Evolutionary conservation across 1,140 invertebrate genomes (phyloP).

Genomic region (Leptinotarsa texana): DNA sequence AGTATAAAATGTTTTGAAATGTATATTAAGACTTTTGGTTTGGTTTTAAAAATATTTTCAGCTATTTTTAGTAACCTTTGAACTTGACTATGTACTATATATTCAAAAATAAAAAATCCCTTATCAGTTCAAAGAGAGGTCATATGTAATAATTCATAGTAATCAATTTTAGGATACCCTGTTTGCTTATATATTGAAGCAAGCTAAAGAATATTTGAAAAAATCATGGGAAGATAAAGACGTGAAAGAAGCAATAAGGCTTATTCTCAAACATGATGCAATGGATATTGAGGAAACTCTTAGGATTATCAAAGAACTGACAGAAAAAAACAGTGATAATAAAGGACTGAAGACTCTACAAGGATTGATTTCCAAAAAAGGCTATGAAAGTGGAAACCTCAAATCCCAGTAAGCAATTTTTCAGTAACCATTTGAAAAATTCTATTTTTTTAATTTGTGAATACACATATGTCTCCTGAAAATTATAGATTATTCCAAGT

Average conservation of each 20-base stretch:
- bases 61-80: no score
- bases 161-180: constrained; percentile 67
- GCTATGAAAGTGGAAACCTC: constrained; percentile 75
- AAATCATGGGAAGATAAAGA: constrained; percentile 70
- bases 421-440: no score
- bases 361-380: constrained; percentile 85
- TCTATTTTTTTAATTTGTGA: no score
- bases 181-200: constrained; percentile 78
- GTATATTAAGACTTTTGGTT: no score
- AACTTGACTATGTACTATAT: no score
- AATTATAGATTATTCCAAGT: no score
- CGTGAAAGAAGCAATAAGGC: constrained; percentile 68
- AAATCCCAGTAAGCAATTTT: constrained; percentile 82
- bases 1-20: no score
- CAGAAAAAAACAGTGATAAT: constrained; percentile 79
- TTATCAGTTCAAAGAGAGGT: no score
- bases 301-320: constrained; percentile 72
- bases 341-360: constrained; percentile 84
- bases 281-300: constrained; percentile 64
- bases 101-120: no score
- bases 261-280: constrained; percentile 55
- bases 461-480: no score
- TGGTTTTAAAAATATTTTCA: no score
- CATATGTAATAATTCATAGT: no score
- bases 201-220: constrained; percentile 73